Conservation (phyloP, 2,888 invertebrate genomes). For the Nomada lathburiana region DNA sequence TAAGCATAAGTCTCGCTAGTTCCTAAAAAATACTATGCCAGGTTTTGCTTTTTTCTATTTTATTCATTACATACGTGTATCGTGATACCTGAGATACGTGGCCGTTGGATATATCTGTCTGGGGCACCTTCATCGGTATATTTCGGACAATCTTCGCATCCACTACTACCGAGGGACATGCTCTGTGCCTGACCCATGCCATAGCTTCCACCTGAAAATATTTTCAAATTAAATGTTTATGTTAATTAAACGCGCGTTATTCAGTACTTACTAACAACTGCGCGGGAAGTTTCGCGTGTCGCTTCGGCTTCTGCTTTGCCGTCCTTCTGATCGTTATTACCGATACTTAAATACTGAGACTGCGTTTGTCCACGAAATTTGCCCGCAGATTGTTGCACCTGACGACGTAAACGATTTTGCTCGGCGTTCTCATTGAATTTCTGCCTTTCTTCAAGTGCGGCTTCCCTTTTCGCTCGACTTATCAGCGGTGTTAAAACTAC, state of each 20-base stretch:
- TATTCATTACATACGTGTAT: neutral
- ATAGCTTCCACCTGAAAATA: slow-evolving; percentile 89
- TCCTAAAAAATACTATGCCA: neutral
- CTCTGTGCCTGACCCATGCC: slow-evolving; percentile 96
- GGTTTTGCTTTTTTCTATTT: neutral
- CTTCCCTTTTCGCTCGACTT: slow-evolving; percentile 73
- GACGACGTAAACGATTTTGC: slow-evolving; percentile 73
- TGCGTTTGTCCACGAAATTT: slow-evolving; percentile 92
- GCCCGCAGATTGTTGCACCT: slow-evolving; percentile 79
- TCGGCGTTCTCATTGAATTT: slow-evolving; percentile 51
- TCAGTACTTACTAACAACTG: slow-evolving; percentile 89
- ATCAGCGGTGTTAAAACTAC: slow-evolving; percentile 68
- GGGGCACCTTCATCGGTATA: slow-evolving; percentile 62
- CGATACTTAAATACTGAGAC: slow-evolving; percentile 92
- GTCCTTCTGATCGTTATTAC: slow-evolving; percentile 86
- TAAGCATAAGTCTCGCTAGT: slow-evolving; percentile 12
- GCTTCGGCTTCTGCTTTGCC: slow-evolving; percentile 94
- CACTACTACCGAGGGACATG: slow-evolving; percentile 89
- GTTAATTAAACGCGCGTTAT: neutral
- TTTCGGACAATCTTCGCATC: slow-evolving; percentile 89
- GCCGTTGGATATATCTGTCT: slow-evolving; percentile 41
- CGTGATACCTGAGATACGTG: slow-evolving; percentile 7
- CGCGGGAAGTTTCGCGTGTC: slow-evolving; percentile 89
- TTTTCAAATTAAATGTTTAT: neutral
- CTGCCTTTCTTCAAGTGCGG: slow-evolving; percentile 68